Conservation (phyloP, 2,888 invertebrate genomes). For the Nycteola revayana region DNA sequence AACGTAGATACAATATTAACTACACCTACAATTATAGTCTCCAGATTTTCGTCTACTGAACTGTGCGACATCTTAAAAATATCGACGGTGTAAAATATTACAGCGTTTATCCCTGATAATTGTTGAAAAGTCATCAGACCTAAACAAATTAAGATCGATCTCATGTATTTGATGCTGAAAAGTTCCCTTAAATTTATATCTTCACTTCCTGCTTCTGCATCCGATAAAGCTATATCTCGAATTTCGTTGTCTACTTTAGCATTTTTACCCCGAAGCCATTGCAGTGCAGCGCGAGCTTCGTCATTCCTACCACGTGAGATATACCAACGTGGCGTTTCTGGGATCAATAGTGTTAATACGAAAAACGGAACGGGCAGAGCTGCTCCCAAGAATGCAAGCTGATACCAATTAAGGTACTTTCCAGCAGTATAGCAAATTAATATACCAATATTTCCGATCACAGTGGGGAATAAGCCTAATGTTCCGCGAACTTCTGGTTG, state of each 20-base stretch:
- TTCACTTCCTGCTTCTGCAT: constrained; percentile 85
- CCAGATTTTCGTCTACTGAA: constrained; percentile 87
- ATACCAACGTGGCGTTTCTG: constrained; percentile 97
- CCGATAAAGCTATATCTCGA: constrained; percentile 86
- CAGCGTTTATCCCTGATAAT: constrained; percentile 96
- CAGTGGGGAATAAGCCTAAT: constrained; percentile 92
- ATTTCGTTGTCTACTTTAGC: constrained; percentile 90
- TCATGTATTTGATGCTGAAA: constrained; percentile 86
- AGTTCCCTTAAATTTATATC: constrained; percentile 85
- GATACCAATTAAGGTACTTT: constrained; percentile 90
- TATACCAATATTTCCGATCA: constrained; percentile 93
- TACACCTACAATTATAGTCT: constrained; percentile 93
- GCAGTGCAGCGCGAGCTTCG: constrained; percentile 88
- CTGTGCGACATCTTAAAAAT: constrained; percentile 95
- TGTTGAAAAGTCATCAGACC: constrained; percentile 98
- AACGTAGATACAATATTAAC: constrained; percentile 96
- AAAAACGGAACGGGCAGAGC: constrained; percentile 89
- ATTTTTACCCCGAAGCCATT: constrained; percentile 91
- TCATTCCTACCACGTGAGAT: constrained; percentile 88
- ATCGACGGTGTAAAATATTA: constrained; percentile 95
- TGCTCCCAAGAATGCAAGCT: constrained; percentile 90
- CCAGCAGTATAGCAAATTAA: constrained; percentile 91
- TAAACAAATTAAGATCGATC: constrained; percentile 90
- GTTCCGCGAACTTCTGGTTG: constrained; percentile 96
- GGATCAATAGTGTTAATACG: constrained; percentile 91